phyloP scores from a whole-genome alignment of 2,797 vertebrate species.

The Rhynchonycteris naso region DNA sequence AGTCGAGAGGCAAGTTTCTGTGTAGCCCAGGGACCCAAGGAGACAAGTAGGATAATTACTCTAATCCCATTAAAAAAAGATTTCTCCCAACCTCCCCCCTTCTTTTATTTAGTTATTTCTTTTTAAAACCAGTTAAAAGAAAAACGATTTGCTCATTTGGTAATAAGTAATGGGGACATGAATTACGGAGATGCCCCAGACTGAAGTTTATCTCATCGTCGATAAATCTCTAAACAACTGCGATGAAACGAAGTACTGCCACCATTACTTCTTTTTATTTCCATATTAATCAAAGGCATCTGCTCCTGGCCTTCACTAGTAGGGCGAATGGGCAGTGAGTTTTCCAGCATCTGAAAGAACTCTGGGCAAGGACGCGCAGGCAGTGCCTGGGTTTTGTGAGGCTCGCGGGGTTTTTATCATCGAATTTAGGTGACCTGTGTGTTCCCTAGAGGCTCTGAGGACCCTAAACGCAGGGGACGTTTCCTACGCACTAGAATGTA shows the following conservation, averaged over 20 bases:
- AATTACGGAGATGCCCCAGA: slow-evolving; percentile 75
- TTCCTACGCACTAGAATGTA: background rate
- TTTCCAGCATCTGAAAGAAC: background rate
- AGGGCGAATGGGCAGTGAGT: background rate
- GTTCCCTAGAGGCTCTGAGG: background rate
- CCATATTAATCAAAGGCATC: slow-evolving; percentile 82
- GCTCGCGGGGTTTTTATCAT: background rate
- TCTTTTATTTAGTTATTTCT: background rate
- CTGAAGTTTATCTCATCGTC: slow-evolving; percentile 77
- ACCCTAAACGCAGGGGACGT: accelerated
- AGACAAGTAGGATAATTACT: background rate
- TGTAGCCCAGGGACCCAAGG: background rate
- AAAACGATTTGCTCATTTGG: slow-evolving; percentile 79
- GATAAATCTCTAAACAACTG: slow-evolving; percentile 83
- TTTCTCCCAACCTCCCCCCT: background rate
- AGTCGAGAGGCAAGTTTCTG: slow-evolving; percentile 46
- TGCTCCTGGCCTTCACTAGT: background rate
- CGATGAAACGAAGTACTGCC: slow-evolving; percentile 79
- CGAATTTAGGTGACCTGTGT: background rate
- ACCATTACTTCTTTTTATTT: slow-evolving; percentile 82
- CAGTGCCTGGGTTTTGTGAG: background rate
- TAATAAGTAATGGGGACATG: slow-evolving; percentile 74
- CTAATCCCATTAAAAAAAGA: slow-evolving; percentile 58
- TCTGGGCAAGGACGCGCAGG: background rate
- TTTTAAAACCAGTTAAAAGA: slow-evolving; percentile 63